These are phyloP conservation scores for Benitochromis conjunctus DNA, from an alignment of 2,113 vertebrate species.

Conservation along the genomic window DNA sequence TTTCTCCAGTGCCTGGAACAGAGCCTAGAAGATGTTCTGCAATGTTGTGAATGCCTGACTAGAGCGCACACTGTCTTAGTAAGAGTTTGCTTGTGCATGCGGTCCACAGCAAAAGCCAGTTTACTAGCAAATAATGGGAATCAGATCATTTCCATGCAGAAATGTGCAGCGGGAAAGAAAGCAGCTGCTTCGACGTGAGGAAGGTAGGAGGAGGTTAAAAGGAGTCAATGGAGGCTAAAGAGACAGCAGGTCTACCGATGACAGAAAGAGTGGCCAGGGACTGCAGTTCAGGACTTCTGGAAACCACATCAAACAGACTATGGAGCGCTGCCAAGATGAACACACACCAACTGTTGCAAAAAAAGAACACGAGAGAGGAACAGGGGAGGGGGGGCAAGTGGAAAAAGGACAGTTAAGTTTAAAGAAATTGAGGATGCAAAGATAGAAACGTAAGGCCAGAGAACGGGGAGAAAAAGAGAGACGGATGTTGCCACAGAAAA, in stretches of 20 bases:
- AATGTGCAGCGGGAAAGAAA: conserved; percentile 55
- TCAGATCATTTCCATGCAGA: conserved; percentile 63
- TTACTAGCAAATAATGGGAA: conserved; percentile 62
- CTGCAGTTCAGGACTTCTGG: conserved; percentile 74
- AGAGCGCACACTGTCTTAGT: not conserved
- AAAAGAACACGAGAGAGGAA: not conserved
- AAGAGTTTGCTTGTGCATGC: conserved; percentile 22
- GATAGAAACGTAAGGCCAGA: not conserved
- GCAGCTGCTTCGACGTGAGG: conserved; percentile 71
- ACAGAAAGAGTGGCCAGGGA: conserved; percentile 77
- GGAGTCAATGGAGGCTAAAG: conserved; percentile 77
- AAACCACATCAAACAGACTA: conserved; percentile 80
- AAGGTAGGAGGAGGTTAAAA: conserved; percentile 78
- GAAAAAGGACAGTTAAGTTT: conserved; percentile 12
- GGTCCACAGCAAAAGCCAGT: conserved; percentile 39
- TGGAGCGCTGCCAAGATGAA: conserved; percentile 70
- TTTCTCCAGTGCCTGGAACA: not conserved
- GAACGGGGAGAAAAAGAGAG: not conserved
- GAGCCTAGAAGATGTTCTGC: conserved; percentile 6
- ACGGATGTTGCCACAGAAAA: not conserved
- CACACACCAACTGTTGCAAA: conserved; percentile 73
- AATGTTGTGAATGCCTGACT: not conserved
- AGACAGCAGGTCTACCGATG: conserved; percentile 80
- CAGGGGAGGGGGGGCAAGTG: not conserved
- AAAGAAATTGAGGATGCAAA: conserved; percentile 2